Percentiles rank a stretch among this genome's conserved stretches.
phyloP scores from a whole-genome alignment of 2,888 invertebrate genomes.

The Punctoribates punctum region DNA sequence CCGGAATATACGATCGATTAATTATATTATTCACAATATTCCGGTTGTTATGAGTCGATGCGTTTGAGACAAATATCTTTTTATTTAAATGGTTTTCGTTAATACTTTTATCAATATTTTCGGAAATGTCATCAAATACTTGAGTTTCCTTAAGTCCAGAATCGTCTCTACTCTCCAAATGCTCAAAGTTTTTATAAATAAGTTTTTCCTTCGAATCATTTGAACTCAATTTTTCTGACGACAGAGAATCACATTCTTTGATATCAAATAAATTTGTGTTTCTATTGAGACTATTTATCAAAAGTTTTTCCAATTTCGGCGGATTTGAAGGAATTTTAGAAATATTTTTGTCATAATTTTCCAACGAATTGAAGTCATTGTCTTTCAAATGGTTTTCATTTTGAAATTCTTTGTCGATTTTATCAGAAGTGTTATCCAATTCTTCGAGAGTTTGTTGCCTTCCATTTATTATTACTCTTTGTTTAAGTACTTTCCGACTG shows the following conservation, averaged over 20 bases:
- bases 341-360: not conserved
- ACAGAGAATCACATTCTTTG: not conserved
- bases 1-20: conserved; percentile 17
- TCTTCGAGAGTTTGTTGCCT: not conserved
- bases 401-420: not conserved
- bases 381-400: not conserved
- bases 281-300: not conserved
- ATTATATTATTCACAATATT: not conserved
- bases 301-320: not conserved
- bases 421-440: not conserved
- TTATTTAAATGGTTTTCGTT: not conserved
- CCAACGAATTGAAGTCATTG: not conserved
- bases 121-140: not conserved
- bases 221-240: not conserved
- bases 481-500: conserved; percentile 37
- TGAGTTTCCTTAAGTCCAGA: not conserved
- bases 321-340: not conserved
- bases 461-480: conserved; percentile 36
- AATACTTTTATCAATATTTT: not conserved
- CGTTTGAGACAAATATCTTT: not conserved
- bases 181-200: not conserved
- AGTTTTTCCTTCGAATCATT: not conserved
- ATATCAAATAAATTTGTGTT: not conserved
- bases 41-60: not conserved
- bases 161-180: not conserved